phyloP scores from a whole-genome alignment of 2,797 vertebrate species.

The Enteromius trimaculatus region DNA sequence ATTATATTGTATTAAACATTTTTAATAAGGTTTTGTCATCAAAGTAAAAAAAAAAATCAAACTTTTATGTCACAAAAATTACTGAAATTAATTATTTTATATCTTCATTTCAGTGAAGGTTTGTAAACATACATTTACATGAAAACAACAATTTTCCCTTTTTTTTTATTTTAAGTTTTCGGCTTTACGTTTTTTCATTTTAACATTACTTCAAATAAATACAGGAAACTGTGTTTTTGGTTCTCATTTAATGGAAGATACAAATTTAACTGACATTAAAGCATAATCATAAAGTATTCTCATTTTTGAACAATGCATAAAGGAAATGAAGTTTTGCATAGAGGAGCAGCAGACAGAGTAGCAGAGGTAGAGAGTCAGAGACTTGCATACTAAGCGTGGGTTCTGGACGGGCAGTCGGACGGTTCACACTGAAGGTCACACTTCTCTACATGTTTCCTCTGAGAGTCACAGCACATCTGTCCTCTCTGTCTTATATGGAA shows the following conservation, averaged over 20 bases:
- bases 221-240: constrained; percentile 23
- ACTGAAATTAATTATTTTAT: background rate
- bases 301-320: constrained; percentile 34
- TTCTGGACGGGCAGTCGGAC: constrained; percentile 27
- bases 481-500: constrained; percentile 41
- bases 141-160: too few species aligned
- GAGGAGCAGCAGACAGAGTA: constrained; percentile 27
- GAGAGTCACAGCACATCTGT: constrained; percentile 61
- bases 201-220: background rate
- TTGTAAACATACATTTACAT: background rate
- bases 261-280: constrained; percentile 40
- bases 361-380: constrained; percentile 30
- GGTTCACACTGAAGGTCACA: constrained; percentile 53
- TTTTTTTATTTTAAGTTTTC: too few species aligned
- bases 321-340: constrained; percentile 45
- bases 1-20: background rate
- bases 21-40: too few species aligned
- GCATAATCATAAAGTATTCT: constrained; percentile 31
- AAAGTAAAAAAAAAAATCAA: too few species aligned
- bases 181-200: too few species aligned
- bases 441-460: constrained; percentile 47
- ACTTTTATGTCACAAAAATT: background rate
- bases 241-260: constrained; percentile 29
- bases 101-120: background rate
- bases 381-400: constrained; percentile 54